Evolutionary conservation across 2,888 invertebrate genomes (phyloP).

Genomic region (Ormyrus pomaceus): DNA sequence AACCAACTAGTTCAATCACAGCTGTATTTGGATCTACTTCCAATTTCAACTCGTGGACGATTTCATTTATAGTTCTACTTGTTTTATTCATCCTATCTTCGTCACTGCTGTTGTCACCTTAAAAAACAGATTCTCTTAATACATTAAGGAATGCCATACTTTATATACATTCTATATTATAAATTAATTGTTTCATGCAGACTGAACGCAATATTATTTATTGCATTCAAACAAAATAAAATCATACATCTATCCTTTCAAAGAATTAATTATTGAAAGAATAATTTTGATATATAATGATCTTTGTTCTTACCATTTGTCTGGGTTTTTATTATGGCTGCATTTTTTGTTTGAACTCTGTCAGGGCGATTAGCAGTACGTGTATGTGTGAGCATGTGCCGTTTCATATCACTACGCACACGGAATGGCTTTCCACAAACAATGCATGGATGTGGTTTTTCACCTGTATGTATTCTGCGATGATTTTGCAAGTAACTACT

Average conservation of each 20-base stretch:
- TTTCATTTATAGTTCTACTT: slow-evolving; percentile 67
- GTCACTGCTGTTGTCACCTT: slow-evolving; percentile 23
- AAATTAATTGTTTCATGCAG: background rate
- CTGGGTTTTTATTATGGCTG: slow-evolving; percentile 64
- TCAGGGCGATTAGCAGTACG: slow-evolving; percentile 65
- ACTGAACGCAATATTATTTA: background rate
- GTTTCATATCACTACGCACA: slow-evolving; percentile 88
- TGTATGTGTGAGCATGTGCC: slow-evolving; percentile 86
- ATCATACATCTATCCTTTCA: background rate
- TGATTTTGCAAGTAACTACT: slow-evolving; percentile 91
- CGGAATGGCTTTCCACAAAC: slow-evolving; percentile 90
- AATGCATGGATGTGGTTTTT: slow-evolving; percentile 86
- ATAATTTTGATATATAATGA: background rate
- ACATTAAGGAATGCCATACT: too few species aligned
- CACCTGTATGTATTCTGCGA: slow-evolving; percentile 90
- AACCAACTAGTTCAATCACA: slow-evolving; percentile 67
- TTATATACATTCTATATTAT: too few species aligned
- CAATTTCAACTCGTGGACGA: slow-evolving; percentile 70
- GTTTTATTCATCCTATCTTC: slow-evolving; percentile 60
- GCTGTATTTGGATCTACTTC: slow-evolving; percentile 69
- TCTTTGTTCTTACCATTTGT: slow-evolving; percentile 34
- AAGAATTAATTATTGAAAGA: background rate
- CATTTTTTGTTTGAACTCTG: slow-evolving; percentile 62
- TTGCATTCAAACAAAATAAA: background rate
- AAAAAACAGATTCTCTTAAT: too few species aligned